Evolutionary conservation across 2,888 invertebrate genomes (phyloP), one percentile per base, ranked within the genome.

Genomic region (Pollenia angustigena): DNA sequence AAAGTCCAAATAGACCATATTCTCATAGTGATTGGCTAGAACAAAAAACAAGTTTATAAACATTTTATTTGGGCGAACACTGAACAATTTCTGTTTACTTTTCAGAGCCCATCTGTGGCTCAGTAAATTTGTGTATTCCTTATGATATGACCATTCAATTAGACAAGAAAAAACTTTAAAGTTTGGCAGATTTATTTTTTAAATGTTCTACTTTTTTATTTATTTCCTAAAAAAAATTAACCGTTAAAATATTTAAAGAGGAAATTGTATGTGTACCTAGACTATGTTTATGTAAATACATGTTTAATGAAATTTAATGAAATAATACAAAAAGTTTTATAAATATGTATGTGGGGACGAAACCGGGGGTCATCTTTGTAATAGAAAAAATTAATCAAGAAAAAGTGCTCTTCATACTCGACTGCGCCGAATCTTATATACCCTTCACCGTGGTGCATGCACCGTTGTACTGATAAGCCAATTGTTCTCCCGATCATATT

Each of bases 1-100:
- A 84, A 84, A 87, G 84, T 81, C 78, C 84, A 81, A 52, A 74
- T 46, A 56, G 74, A 50, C 56, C 32, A 81, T 18, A 44, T 74
- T 56, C 72, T 60, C 71, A 42, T 58, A 14, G 62, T 69, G 62
- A 75, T 62, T 64, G 66, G 62, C 32, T 8, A n/a, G 14, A 7
- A 44, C 2, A 23, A 46, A 48, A 44, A 48, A 44, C 46, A 64
- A 54, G 12, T 60, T 79, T 54, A 50, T 56, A 60, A 69, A 69
- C 2, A 72, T 64, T 81, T 64, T 66, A 56, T 64, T 81, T 72
- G 12, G 11, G 23, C 69, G 60, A 79, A 60, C 18, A 64, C 56
- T n/a, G 48, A 74, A 56, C n/a, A 71, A 58, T 12, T 74, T 81
- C 40, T 64, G 72, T 81, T 81, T 54, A 66, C 18, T 66, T 56